These are phyloP conservation scores for Drosophila yakuba DNA, from an alignment of 1,140 invertebrate species.

Conservation along the genomic window DNA sequence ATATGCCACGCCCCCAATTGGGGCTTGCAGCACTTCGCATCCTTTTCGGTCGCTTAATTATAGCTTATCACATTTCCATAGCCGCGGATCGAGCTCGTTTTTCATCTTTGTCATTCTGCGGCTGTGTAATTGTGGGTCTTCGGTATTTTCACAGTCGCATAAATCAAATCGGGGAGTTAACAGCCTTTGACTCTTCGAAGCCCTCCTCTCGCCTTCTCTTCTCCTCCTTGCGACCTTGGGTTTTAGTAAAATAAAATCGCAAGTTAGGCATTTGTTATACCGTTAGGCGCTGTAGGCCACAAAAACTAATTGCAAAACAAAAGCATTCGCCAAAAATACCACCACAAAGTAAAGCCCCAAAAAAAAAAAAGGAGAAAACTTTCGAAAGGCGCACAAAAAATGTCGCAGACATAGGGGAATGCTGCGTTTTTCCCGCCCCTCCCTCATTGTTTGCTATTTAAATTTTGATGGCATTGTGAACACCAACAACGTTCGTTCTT, in stretches of 20 bases:
- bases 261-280: constrained; percentile 20
- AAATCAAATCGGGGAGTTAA: constrained; percentile 57
- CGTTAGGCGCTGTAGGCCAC: constrained; percentile 31
- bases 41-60: constrained; percentile 77
- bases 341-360: constrained; percentile 3
- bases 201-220: background rate
- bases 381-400: constrained; percentile 46
- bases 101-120: constrained; percentile 77
- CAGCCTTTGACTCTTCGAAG: background rate
- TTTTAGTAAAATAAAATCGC: background rate
- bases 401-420: constrained; percentile 77
- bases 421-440: constrained; percentile 40
- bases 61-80: constrained; percentile 84
- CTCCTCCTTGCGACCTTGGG: constrained; percentile 35
- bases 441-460: constrained; percentile 67
- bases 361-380: constrained; percentile 1
- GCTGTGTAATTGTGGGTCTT: constrained; percentile 35
- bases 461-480: constrained; percentile 83
- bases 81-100: constrained; percentile 76
- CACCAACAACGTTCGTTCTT: constrained; percentile 51
- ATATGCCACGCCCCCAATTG: constrained; percentile 71
- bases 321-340: constrained; percentile 59
- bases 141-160: constrained; percentile 60
- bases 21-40: constrained; percentile 26
- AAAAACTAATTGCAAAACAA: constrained; percentile 71